Evolutionary conservation across 2,888 invertebrate species (phyloP), one percentile per base, ranked within the genome.

Genomic region (Limnephilus lunatus): DNA sequence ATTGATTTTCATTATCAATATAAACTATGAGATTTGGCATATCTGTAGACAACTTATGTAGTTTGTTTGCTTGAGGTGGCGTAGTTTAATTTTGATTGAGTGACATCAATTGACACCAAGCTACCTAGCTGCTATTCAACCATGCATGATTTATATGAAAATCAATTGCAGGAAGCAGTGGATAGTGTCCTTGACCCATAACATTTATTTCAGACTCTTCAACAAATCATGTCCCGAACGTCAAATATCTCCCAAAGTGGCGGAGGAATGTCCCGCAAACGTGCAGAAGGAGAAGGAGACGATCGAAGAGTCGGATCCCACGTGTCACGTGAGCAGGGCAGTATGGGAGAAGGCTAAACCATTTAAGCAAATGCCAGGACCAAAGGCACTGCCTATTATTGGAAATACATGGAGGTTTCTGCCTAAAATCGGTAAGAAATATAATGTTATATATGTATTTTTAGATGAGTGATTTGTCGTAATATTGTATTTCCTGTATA

Each of bases 311-410:
- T 32, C 32, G 35, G 85, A 89, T 30, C n/a, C 89, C 30, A 30
- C 53, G 15, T 89, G 91, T 31, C 91, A 89, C 32, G 91, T 91
- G 19, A 90, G 92, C 35, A 35, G 82, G 32, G 93, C 93, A 80
- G 85, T 89, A 12, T 94, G 94, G 94, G 93, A 94, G 14, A 92
- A 48, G n/a, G 94, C 94, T 9, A 95, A 94, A 89, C 94, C 95
- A 89, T 96, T 95, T 95, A 94, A 94, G 81, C 95, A 96, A 1
- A 96, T 96, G 2, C 96, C 96, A 0, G 96, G 96, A 1, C 96
- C 96, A 0, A 94, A 95, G 7, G 94, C 95, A 0, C 91, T 95
- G 30, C 96, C 96, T 0, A 81, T 96, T 9, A 94, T 96, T 83
- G 96, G 96, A 30, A 95, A 95, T 91, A 92, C 94, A 2, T 94